A percentile compares a stretch with the other conserved stretches of the same genome.
These are phyloP conservation scores for Morpho helenor DNA, from an alignment of 2,888 invertebrate species.

Conservation along the genomic window DNA sequence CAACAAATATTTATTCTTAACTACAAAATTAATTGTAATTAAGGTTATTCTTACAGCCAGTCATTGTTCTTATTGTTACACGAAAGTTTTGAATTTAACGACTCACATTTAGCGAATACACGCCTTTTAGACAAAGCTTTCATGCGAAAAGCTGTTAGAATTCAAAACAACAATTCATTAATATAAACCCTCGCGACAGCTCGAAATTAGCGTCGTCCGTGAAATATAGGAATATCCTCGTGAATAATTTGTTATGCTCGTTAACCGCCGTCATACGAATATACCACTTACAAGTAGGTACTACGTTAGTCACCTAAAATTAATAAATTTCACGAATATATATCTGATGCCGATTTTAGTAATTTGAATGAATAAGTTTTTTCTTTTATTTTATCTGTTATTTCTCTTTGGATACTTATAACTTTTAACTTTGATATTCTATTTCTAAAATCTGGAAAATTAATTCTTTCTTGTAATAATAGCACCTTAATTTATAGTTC, in stretches of 20 bases:
- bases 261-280: slow-evolving; percentile 51
- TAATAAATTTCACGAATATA: too few relatives aligned
- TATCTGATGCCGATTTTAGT: too few relatives aligned
- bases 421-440: too few relatives aligned
- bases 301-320: not conserved
- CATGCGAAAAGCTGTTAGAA: slow-evolving; percentile 7
- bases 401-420: too few relatives aligned
- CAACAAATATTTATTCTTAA: too few relatives aligned
- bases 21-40: too few relatives aligned
- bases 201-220: slow-evolving; percentile 33
- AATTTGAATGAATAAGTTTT: too few relatives aligned
- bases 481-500: too few relatives aligned
- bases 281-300: slow-evolving; percentile 14
- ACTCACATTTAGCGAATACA: not conserved
- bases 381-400: too few relatives aligned
- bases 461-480: too few relatives aligned
- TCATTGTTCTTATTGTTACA: not conserved
- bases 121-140: slow-evolving; percentile 8
- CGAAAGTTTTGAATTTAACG: not conserved
- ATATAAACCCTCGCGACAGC: slow-evolving; percentile 37
- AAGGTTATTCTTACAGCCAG: too few relatives aligned
- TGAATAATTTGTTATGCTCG: slow-evolving; percentile 49
- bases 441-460: too few relatives aligned
- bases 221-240: slow-evolving; percentile 41
- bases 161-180: slow-evolving; percentile 26